Percentiles rank a stretch among this genome's conserved stretches.
Evolutionary conservation across 1,140 invertebrate genomes (phyloP).

Genomic region (Atta colombica): DNA sequence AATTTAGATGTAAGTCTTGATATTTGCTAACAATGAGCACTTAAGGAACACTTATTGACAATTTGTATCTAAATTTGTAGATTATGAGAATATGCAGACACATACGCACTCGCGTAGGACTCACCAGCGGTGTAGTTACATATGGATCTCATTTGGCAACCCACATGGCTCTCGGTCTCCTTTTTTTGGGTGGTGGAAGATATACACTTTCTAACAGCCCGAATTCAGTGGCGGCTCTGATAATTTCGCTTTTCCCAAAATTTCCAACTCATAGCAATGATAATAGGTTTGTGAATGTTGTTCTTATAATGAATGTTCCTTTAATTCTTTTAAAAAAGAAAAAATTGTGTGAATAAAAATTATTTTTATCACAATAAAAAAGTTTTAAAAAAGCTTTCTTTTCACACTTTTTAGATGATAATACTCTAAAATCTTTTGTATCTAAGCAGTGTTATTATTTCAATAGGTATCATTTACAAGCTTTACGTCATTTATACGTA

Average conservation of each 20-base stretch:
- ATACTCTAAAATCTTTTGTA: slow-evolving; percentile 1
- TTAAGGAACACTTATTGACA: background rate
- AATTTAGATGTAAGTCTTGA: slow-evolving; percentile 90
- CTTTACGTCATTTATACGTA: slow-evolving; percentile 97
- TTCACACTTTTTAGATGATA: background rate
- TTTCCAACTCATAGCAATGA: slow-evolving; percentile 98
- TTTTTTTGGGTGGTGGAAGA: slow-evolving; percentile 97
- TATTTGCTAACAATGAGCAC: background rate
- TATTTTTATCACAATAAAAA: no score
- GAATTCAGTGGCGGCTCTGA: slow-evolving; percentile 94
- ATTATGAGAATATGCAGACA: slow-evolving; percentile 93
- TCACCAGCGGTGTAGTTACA: slow-evolving; percentile 90
- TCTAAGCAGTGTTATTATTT: slow-evolving; percentile 27
- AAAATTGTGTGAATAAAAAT: no score
- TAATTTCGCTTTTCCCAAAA: slow-evolving; percentile 98
- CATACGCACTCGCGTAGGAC: slow-evolving; percentile 91
- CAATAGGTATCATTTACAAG: slow-evolving; percentile 96
- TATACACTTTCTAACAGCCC: slow-evolving; percentile 95
- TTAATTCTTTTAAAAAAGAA: background rate
- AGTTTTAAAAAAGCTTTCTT: no score
- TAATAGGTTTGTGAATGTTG: slow-evolving; percentile 90
- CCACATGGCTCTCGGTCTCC: slow-evolving; percentile 96
- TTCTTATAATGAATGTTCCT: background rate
- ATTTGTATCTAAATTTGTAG: slow-evolving; percentile 63
- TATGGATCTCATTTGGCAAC: slow-evolving; percentile 98